Percentiles rank a stretch among this genome's conserved stretches.
phyloP scores from a whole-genome alignment of 1,140 invertebrate species.

The Andricus grossulariae region DNA sequence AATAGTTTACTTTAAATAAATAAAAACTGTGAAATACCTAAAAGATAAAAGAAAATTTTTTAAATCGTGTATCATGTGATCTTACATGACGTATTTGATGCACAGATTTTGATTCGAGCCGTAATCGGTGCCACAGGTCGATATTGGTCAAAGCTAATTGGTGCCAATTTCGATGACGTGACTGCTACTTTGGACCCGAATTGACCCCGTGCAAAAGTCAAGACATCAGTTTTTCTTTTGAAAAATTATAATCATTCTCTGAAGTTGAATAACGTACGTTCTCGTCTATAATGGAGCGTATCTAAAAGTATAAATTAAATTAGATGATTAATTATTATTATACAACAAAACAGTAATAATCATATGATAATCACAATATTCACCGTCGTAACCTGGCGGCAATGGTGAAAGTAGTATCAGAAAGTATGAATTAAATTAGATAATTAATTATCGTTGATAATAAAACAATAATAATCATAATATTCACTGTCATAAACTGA shows the following conservation, averaged over 20 bases:
- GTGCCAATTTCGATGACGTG: neutral
- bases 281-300: too few relatives aligned
- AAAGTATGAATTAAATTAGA: too few relatives aligned
- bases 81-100: too few relatives aligned
- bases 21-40: too few relatives aligned
- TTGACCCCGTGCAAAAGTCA: neutral
- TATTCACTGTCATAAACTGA: neutral
- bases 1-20: too few relatives aligned
- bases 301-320: too few relatives aligned
- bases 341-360: conserved; percentile 3
- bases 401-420: neutral
- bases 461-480: neutral
- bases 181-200: neutral
- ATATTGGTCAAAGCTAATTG: conserved; percentile 2
- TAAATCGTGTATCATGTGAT: too few relatives aligned
- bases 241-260: neutral
- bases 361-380: too few relatives aligned
- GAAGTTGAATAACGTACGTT: neutral
- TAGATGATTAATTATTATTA: too few relatives aligned
- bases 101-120: too few relatives aligned
- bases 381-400: neutral
- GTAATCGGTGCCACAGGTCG: neutral
- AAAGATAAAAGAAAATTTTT: too few relatives aligned
- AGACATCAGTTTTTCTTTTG: neutral
- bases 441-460: too few relatives aligned